phyloP scores from a whole-genome alignment of 2,113 vertebrate genomes.

The Ictidomys tridecemlineatus region DNA sequence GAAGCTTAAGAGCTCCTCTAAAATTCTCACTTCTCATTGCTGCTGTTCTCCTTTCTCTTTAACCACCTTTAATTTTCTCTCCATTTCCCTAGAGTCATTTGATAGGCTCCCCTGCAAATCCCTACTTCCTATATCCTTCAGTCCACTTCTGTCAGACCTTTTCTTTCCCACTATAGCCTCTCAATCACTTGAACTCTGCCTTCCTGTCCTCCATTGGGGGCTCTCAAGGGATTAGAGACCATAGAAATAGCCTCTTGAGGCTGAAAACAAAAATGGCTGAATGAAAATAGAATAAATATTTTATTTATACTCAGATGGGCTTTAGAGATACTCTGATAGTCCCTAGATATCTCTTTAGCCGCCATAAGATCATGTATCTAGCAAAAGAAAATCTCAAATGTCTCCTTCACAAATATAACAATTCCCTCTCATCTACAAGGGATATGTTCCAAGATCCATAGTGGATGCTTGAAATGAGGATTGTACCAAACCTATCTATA shows the following conservation, averaged over 20 bases:
- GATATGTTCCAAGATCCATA: background rate
- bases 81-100: background rate
- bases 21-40: background rate
- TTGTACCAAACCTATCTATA: background rate
- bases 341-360: background rate
- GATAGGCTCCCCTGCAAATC: background rate
- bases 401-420: background rate
- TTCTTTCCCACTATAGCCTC: background rate
- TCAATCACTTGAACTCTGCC: background rate
- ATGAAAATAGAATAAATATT: background rate
- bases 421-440: background rate
- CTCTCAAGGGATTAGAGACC: background rate
- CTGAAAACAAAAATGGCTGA: conserved; percentile 23
- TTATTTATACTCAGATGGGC: background rate
- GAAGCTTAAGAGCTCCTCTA: background rate
- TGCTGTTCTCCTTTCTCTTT: background rate
- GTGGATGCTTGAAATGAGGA: background rate
- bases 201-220: background rate
- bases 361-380: background rate
- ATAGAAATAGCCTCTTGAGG: background rate
- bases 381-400: background rate
- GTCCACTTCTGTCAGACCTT: background rate
- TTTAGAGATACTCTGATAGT: background rate
- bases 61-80: background rate
- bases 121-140: background rate